Evolutionary conservation across 2,888 invertebrate species (phyloP).

Genomic region (Patella depressa): DNA sequence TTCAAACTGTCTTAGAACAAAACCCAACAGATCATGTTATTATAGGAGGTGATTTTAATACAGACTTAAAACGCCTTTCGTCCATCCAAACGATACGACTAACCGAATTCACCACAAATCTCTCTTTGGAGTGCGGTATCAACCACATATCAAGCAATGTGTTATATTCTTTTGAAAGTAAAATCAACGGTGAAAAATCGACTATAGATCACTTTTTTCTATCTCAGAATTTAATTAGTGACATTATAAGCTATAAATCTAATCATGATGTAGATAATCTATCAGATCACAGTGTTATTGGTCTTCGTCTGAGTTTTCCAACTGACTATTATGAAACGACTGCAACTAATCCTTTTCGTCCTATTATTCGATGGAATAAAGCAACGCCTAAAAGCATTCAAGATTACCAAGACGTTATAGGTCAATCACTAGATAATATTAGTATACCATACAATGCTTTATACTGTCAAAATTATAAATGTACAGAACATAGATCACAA

Average conservation of each 20-base stretch:
- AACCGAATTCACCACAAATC: background rate
- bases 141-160: background rate
- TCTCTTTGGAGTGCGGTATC: background rate
- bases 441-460: background rate
- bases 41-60: background rate
- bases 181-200: background rate
- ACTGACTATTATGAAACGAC: background rate
- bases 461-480: background rate
- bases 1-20: background rate
- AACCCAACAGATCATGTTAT: background rate
- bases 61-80: background rate
- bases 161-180: background rate
- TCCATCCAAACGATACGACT: background rate
- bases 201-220: conserved; percentile 1
- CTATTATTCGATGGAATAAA: background rate
- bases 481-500: background rate
- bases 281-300: background rate
- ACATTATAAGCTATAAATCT: background rate
- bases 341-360: background rate
- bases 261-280: background rate
- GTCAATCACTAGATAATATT: background rate
- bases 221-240: background rate
- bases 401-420: background rate
- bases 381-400: background rate
- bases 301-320: background rate